Base-by-base conservation (phyloP, 2,797 vertebrate species). In the Melanotaenia boesemani region DNA sequence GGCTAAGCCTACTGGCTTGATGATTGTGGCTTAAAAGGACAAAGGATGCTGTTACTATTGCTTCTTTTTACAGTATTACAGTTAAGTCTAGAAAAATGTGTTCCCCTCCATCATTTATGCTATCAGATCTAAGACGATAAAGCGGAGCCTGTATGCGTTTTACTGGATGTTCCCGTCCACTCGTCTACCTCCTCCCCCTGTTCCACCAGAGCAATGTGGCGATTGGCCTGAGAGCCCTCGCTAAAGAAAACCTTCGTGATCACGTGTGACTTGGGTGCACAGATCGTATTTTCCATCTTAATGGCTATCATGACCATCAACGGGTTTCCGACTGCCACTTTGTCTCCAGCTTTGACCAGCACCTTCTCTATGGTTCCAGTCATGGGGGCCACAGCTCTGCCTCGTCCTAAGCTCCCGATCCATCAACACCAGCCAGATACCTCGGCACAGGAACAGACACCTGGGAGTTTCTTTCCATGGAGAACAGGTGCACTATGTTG, bases 261-360 rank as follows among this genome's bases (percentile, higher is more conserved):
- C 1, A 95, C 93, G 1, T 97, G 98, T 0, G 95, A 91, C 90
- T 96, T 97, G 0, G 97, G 95, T 2, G 98, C 96, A 72, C 96
- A 93, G 82, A 99, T 97, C 16, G 94, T 97, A 59, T 98, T 98
- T 96, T 99, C 98, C 98, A 99, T 99, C 92, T 99, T 99, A 97
- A 99, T 99, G 75, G 98, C 97, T 32, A 95, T 97, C 98, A 99
- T 99, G 63, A 99, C 96, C 95, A 99, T 93, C 12, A 99, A 91
- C 3, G 97, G 88, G 72, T 98, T 97, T 89, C 98, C 97, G 37
- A 86, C 85, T 62, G 95, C 88, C n/a, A 99, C 97, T 48, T 70
- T 91, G 89, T 99, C 98, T 20, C 98, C 98, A 3, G 86, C 94
- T 90, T 98, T 98, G 80, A 99, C 96, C 63, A 98, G 92, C n/a